Evolutionary conservation across 1,140 invertebrate genomes (phyloP).

Genomic region (Branchinecta lindahli): DNA sequence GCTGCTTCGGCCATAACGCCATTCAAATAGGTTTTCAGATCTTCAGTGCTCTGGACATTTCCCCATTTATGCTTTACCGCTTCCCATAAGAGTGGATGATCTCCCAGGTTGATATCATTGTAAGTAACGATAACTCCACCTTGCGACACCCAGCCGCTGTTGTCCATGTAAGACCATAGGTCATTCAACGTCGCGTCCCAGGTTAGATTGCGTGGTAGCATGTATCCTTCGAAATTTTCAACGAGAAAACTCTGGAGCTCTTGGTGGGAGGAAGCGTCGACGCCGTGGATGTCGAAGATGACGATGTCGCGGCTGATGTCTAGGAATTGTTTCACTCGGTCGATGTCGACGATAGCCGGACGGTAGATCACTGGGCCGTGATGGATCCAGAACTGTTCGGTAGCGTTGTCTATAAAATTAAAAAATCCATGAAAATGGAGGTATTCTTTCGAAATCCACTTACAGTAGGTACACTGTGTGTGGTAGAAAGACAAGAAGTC

Average conservation of each 20-base stretch:
- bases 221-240: constrained; percentile 34
- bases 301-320: constrained; percentile 22
- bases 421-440: not conserved
- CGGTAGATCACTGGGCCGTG: constrained; percentile 36
- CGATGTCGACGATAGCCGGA: constrained; percentile 20
- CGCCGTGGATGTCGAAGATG: constrained; percentile 25
- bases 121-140: constrained; percentile 40
- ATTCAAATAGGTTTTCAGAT: constrained; percentile 35
- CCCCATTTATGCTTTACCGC: constrained; percentile 43
- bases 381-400: constrained; percentile 38
- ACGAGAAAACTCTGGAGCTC: constrained; percentile 36
- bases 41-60: constrained; percentile 35
- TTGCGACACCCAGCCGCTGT: not conserved
- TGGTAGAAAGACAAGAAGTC: too few species aligned
- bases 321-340: constrained; percentile 31
- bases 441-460: too few species aligned
- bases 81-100: constrained; percentile 29
- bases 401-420: constrained; percentile 22
- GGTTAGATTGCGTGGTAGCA: constrained; percentile 32
- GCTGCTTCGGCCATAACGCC: constrained; percentile 25
- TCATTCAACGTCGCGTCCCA: constrained; percentile 34
- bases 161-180: constrained; percentile 36
- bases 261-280: constrained; percentile 31
- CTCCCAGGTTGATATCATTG: constrained; percentile 32
- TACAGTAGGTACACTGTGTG: too few species aligned